Percentiles rank a stretch among this genome's conserved stretches.
Evolutionary conservation across 2,797 vertebrate genomes (phyloP).

Genomic region (Danio albolineatus): DNA sequence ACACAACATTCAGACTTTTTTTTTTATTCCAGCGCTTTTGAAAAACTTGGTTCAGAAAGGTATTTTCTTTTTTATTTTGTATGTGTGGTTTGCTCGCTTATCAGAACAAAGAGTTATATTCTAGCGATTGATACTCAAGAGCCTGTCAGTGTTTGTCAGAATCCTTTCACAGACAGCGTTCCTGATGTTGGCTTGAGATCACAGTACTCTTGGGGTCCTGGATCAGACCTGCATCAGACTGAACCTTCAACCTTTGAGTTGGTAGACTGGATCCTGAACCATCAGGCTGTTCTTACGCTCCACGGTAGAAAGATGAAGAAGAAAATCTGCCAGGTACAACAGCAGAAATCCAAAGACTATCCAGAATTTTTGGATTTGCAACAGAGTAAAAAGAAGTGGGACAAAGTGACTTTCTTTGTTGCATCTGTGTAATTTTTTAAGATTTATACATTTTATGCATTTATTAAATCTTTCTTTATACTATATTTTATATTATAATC

Average conservation of each 20-base stretch:
- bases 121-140: background rate
- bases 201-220: background rate
- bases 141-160: background rate
- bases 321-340: background rate
- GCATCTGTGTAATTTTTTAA: too few species aligned
- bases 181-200: background rate
- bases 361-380: background rate
- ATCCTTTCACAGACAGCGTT: background rate
- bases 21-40: background rate
- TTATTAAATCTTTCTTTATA: too few species aligned
- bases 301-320: background rate
- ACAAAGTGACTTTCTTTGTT: too few species aligned
- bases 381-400: too few species aligned
- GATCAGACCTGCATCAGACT: constrained; percentile 21
- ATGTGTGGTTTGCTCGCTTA: background rate
- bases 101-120: background rate
- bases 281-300: background rate
- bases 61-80: too few species aligned
- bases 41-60: too few species aligned
- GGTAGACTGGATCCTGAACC: constrained; percentile 1
- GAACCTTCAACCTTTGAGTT: constrained; percentile 22
- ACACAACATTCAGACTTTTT: background rate
- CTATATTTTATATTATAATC: too few species aligned
- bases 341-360: background rate
- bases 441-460: too few species aligned